These are phyloP conservation scores for Periophthalmodon schlosseri DNA, from an alignment of 2,113 vertebrate species.

Conservation along the genomic window DNA sequence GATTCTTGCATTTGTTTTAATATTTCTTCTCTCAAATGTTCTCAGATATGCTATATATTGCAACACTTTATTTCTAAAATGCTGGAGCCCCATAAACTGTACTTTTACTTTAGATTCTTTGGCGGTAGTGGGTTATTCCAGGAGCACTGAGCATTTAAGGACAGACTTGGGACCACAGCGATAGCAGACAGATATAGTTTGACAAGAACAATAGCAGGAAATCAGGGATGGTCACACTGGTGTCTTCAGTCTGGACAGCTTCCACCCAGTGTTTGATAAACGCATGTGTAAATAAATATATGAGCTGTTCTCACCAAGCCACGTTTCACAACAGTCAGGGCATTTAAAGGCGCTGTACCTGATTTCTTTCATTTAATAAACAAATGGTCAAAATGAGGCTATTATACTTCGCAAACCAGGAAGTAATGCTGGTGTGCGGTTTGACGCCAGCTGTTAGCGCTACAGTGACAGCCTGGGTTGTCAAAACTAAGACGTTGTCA, in stretches of 20 bases:
- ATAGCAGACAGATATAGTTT: slow-evolving; percentile 54
- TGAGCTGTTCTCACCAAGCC: slow-evolving; percentile 46
- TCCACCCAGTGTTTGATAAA: slow-evolving; percentile 65
- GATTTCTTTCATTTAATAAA: too few species aligned
- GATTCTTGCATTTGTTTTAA: too few species aligned
- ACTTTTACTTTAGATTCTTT: background rate
- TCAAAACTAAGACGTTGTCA: too few species aligned
- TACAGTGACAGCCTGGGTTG: too few species aligned
- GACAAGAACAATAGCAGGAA: slow-evolving; percentile 74
- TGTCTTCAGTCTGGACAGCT: slow-evolving; percentile 61
- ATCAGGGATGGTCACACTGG: slow-evolving; percentile 43
- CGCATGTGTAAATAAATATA: slow-evolving; percentile 27
- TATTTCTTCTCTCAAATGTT: too few species aligned
- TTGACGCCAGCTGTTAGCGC: too few species aligned
- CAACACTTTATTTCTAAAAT: background rate
- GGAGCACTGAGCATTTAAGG: slow-evolving; percentile 2
- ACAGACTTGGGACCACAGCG: slow-evolving; percentile 37
- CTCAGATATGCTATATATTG: too few species aligned
- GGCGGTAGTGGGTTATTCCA: background rate
- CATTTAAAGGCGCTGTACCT: background rate
- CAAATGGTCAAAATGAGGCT: too few species aligned
- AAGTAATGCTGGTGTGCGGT: too few species aligned
- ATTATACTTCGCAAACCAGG: too few species aligned
- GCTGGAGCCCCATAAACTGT: background rate
- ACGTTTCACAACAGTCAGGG: slow-evolving; percentile 13